Conservation (phyloP, 1,140 invertebrate species). For the Copidosoma floridanum region DNA sequence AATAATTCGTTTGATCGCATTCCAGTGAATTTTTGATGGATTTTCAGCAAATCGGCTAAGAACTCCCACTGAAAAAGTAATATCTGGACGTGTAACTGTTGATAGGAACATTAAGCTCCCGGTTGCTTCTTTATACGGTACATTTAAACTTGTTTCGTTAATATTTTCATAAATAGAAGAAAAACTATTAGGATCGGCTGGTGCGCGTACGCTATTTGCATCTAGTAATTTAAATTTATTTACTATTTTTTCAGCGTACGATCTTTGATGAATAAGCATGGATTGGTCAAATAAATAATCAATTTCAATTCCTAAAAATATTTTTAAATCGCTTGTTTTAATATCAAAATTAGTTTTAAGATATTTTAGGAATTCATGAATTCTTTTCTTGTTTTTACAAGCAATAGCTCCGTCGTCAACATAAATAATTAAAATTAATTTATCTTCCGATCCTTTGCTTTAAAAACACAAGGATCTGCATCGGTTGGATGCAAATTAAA, state of each 20-base stretch:
- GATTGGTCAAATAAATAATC: slow-evolving; percentile 38
- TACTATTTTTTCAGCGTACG: slow-evolving; percentile 31
- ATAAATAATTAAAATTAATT: slow-evolving; percentile 14
- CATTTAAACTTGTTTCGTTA: slow-evolving; percentile 7
- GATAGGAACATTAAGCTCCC: slow-evolving; percentile 5
- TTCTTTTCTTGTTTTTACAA: not conserved
- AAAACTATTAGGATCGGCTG: not conserved
- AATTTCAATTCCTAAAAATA: slow-evolving; percentile 32
- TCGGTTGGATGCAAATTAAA: slow-evolving; percentile 25
- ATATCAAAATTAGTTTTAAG: slow-evolving; percentile 23
- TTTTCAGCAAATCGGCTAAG: slow-evolving; percentile 22
- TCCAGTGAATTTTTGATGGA: slow-evolving; percentile 25
- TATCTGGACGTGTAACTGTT: slow-evolving; percentile 24
- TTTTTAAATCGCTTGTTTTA: slow-evolving; percentile 1
- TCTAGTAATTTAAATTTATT: slow-evolving; percentile 36
- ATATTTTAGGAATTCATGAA: slow-evolving; percentile 2
- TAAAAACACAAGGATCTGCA: slow-evolving; percentile 30
- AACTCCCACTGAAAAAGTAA: slow-evolving; percentile 30
- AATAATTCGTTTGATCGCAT: slow-evolving; percentile 32
- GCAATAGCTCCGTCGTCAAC: slow-evolving; percentile 27
- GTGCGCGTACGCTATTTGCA: slow-evolving; percentile 22
- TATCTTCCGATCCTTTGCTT: slow-evolving; percentile 21
- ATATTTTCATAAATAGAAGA: not conserved
- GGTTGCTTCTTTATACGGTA: slow-evolving; percentile 3
- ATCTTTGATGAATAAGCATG: slow-evolving; percentile 39